Conservation (phyloP, 2,888 invertebrate genomes). For the Morpho helenor region DNA sequence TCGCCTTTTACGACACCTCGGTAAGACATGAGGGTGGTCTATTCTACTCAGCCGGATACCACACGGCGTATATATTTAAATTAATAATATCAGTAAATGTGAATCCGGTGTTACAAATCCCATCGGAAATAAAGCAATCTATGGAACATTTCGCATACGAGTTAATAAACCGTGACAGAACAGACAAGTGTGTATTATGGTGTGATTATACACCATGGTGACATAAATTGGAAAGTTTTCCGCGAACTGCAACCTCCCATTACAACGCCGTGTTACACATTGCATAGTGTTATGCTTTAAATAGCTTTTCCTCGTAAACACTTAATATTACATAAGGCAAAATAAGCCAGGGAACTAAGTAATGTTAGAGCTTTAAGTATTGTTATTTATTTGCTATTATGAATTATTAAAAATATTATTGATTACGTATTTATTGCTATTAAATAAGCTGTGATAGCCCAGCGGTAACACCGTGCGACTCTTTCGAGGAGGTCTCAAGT, state of each 20-base stretch:
- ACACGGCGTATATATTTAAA: too few species aligned
- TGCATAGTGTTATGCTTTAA: background rate
- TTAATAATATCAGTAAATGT: too few species aligned
- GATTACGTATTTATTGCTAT: too few species aligned
- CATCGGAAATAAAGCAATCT: slow-evolving; percentile 1
- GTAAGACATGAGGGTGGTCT: too few species aligned
- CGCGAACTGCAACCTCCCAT: slow-evolving; percentile 4
- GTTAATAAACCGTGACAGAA: background rate
- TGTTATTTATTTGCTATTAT: too few species aligned
- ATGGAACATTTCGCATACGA: background rate
- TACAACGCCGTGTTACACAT: background rate
- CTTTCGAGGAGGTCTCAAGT: too few species aligned
- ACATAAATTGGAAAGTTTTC: slow-evolving; percentile 21
- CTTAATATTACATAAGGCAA: background rate
- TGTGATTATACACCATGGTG: slow-evolving; percentile 5
- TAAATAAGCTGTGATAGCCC: too few species aligned
- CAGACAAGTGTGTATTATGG: slow-evolving; percentile 2
- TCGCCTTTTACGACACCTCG: too few species aligned
- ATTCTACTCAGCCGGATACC: too few species aligned
- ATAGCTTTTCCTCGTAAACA: background rate
- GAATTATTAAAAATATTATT: too few species aligned
- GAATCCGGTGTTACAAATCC: background rate
- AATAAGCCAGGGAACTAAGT: background rate
- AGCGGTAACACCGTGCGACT: too few species aligned
- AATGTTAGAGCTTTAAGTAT: background rate